Conservation (phyloP, 2,797 vertebrate genomes). For the Ctenochaetus hawaiiensis region DNA sequence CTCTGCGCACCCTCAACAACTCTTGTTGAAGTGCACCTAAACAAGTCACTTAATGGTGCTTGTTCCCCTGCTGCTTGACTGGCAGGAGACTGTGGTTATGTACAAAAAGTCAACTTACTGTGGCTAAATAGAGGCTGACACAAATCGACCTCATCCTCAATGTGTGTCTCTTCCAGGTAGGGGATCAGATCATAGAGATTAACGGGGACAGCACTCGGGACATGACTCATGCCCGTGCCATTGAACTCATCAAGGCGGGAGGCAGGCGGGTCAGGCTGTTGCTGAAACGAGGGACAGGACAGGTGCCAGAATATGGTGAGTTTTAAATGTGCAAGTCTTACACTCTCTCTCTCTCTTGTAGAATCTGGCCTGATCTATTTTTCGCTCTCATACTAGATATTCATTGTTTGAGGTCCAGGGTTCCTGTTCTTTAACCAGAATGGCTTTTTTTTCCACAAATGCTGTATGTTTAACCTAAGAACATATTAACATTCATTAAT, state of each 20-base stretch:
- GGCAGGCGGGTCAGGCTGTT: slow-evolving; percentile 95
- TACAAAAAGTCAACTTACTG: slow-evolving; percentile 35
- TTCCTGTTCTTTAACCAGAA: slow-evolving; percentile 45
- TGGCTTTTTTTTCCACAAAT: slow-evolving; percentile 22
- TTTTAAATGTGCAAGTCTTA: slow-evolving; percentile 62
- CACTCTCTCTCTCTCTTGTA: background rate
- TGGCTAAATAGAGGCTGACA: slow-evolving; percentile 41
- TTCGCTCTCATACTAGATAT: slow-evolving; percentile 26
- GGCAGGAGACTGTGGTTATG: slow-evolving; percentile 10
- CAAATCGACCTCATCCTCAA: slow-evolving; percentile 38
- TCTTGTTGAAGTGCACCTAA: slow-evolving; percentile 34
- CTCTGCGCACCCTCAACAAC: slow-evolving; percentile 14
- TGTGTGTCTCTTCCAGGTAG: slow-evolving; percentile 88
- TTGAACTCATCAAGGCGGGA: slow-evolving; percentile 99
- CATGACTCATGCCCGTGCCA: slow-evolving; percentile 98
- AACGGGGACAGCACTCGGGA: slow-evolving; percentile 99
- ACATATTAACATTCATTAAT: slow-evolving; percentile 66
- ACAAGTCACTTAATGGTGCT: slow-evolving; percentile 38
- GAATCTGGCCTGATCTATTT: slow-evolving; percentile 5
- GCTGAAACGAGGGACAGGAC: slow-evolving; percentile 97
- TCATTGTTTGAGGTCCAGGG: slow-evolving; percentile 21
- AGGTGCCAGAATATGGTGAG: slow-evolving; percentile 99
- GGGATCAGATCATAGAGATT: slow-evolving; percentile 99
- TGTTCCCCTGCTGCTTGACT: slow-evolving; percentile 27
- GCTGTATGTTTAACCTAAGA: slow-evolving; percentile 32